These are phyloP conservation scores for Linnaemya vulpina DNA, from an alignment of 2,888 invertebrate genomes.

Conservation along the genomic window DNA sequence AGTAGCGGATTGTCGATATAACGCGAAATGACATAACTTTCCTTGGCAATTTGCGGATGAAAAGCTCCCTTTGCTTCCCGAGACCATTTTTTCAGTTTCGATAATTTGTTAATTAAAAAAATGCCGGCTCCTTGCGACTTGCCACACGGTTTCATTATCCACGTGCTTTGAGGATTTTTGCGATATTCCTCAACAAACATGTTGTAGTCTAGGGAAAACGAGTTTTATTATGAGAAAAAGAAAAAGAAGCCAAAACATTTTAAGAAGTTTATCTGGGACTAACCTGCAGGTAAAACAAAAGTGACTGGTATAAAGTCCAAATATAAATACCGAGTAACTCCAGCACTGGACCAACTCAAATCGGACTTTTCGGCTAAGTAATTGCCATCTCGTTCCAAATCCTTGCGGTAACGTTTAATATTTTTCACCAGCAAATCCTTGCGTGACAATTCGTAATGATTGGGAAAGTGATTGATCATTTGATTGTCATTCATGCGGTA, in stretches of 20 bases:
- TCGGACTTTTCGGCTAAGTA: conserved; percentile 89
- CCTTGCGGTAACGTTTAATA: conserved; percentile 96
- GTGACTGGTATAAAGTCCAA: conserved; percentile 97
- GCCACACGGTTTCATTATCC: conserved; percentile 99
- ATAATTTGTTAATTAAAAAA: conserved; percentile 96
- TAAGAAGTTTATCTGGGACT: background rate
- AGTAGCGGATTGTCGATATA: conserved; percentile 97
- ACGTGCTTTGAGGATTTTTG: conserved; percentile 96
- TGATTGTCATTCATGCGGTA: conserved; percentile 96
- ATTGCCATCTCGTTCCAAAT: conserved; percentile 95
- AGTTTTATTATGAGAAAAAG: background rate
- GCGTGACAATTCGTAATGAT: conserved; percentile 96
- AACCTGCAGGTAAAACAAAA: conserved; percentile 92
- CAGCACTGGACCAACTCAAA: conserved; percentile 82
- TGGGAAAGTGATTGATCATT: conserved; percentile 97
- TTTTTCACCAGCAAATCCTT: conserved; percentile 98
- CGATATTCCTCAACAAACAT: conserved; percentile 98
- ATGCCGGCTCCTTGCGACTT: conserved; percentile 98
- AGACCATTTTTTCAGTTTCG: conserved; percentile 95
- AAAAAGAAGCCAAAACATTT: too few species aligned
- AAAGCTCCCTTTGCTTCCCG: conserved; percentile 93
- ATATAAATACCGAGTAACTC: conserved; percentile 90
- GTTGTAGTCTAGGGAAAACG: conserved; percentile 90
- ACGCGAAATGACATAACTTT: conserved; percentile 97
- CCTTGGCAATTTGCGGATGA: conserved; percentile 92